These are phyloP conservation scores for Zaprionus obscuricornis DNA, from an alignment of 2,888 invertebrate species.

Conservation along the genomic window DNA sequence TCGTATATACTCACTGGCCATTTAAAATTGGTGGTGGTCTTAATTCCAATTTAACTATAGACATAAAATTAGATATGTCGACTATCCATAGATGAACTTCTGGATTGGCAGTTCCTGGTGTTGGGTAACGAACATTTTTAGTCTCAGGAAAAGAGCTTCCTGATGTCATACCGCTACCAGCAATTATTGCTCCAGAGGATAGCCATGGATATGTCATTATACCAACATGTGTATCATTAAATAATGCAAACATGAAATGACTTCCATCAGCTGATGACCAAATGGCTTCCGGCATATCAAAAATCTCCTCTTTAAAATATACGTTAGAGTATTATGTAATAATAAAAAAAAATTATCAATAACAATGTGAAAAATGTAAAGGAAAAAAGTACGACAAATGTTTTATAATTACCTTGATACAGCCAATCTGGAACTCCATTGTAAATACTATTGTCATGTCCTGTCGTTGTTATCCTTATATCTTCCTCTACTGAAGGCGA, in stretches of 20 bases:
- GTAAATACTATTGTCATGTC: constrained; percentile 91
- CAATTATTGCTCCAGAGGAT: constrained; percentile 87
- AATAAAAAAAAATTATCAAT: too few species aligned
- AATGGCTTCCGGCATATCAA: constrained; percentile 90
- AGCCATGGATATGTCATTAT: constrained; percentile 92
- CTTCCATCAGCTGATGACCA: constrained; percentile 94
- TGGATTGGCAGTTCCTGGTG: constrained; percentile 94
- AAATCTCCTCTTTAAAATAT: constrained; percentile 90
- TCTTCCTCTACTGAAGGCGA: constrained; percentile 89
- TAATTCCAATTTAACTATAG: constrained; percentile 87
- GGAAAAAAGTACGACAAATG: not conserved
- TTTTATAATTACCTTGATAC: constrained; percentile 92
- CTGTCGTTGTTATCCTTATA: constrained; percentile 89
- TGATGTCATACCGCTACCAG: constrained; percentile 85
- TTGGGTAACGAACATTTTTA: constrained; percentile 92
- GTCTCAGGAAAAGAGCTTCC: constrained; percentile 91
- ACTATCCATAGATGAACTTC: constrained; percentile 92
- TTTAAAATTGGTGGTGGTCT: constrained; percentile 90
- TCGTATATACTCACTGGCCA: constrained; percentile 91
- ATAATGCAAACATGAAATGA: constrained; percentile 92
- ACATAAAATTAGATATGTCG: constrained; percentile 88
- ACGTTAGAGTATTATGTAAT: not conserved
- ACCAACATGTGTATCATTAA: constrained; percentile 92
- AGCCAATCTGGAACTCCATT: constrained; percentile 98
- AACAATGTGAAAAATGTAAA: not conserved